Evolutionary conservation across 2,113 vertebrate species (phyloP), one percentile per base, ranked within the genome.

Genomic region (Alexandromys fortis): DNA sequence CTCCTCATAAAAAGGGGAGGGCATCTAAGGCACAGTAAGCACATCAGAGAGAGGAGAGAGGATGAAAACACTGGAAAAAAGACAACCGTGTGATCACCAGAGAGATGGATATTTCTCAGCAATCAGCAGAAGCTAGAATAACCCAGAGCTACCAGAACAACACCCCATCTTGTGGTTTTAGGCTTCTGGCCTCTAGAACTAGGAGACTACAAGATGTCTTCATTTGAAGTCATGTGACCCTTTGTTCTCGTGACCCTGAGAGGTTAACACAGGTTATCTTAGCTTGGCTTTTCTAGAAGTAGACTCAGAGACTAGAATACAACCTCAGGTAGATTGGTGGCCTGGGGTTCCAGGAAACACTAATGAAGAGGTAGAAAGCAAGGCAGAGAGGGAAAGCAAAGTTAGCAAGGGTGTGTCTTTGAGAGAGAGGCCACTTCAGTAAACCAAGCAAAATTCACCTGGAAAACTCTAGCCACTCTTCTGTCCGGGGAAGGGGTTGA

Each of bases 401-500:
- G 22, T 16, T 4, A 35, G 24, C 5, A 24, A 45, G 1, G 19
- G 5, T 5, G 1, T 68, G 24, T 12, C 7, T 1, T 58, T 19
- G 12, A 63, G 35, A 17, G 11, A 28, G 42, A 33, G 17, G 19
- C 17, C 1, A 35, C 47, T 45, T 28, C 12, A n/a, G 86, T 22
- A 55, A 35, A 13, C 8, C 7, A 4, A 17, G 17, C 52, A 19
- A 72, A 52, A 63, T 28, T 61, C 10, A 33, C 58, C 19, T 2
- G 47, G 49, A 77, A 67, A 70, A 9, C 35, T 19, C 16, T 49
- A 79, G 42, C 12, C 19, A 14, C 11, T 38, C 9, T 2, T 11
- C 12, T 42, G 22, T 61, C 28, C 38, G 16, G 42, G 1, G 73
- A 42, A 76, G n/a, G 67, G 10, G 17, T 68, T 73, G 58, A 30